Evolutionary conservation across 2,888 invertebrate species (phyloP).

Genomic region (Ophioninae sp.): DNA sequence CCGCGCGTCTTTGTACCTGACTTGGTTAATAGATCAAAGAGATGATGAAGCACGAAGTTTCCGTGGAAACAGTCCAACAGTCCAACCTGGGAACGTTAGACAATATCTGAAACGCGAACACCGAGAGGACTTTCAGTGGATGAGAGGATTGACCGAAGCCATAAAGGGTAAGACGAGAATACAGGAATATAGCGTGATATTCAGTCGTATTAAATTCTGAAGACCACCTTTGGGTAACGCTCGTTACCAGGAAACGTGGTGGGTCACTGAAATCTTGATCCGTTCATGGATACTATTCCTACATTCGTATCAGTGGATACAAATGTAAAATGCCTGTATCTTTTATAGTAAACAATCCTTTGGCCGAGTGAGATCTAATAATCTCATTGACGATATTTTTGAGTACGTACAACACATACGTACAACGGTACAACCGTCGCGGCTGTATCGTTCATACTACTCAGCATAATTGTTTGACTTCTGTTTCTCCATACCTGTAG

Average conservation of each 20-base stretch:
- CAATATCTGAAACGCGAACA: slow-evolving; percentile 46
- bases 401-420: slow-evolving; percentile 71
- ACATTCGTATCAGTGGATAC: background rate
- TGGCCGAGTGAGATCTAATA: slow-evolving; percentile 46
- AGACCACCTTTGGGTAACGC: slow-evolving; percentile 52
- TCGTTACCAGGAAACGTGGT: slow-evolving; percentile 48
- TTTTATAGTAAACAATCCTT: slow-evolving; percentile 12
- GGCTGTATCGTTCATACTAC: no score
- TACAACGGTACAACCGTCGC: background rate
- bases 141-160: slow-evolving; percentile 15
- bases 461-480: no score
- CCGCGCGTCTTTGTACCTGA: slow-evolving; percentile 44
- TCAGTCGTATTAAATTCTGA: slow-evolving; percentile 73
- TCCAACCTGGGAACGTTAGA: slow-evolving; percentile 49
- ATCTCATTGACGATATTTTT: slow-evolving; percentile 69
- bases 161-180: slow-evolving; percentile 15
- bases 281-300: slow-evolving; percentile 10
- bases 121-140: slow-evolving; percentile 37
- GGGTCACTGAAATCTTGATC: slow-evolving; percentile 53
- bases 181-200: slow-evolving; percentile 75
- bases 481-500: no score
- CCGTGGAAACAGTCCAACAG: slow-evolving; percentile 70
- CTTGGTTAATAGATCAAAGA: slow-evolving; percentile 71
- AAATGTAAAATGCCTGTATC: background rate
- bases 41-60: slow-evolving; percentile 69